Evolutionary conservation across 2,888 invertebrate species (phyloP).

Genomic region (Dynastes tityus): DNA sequence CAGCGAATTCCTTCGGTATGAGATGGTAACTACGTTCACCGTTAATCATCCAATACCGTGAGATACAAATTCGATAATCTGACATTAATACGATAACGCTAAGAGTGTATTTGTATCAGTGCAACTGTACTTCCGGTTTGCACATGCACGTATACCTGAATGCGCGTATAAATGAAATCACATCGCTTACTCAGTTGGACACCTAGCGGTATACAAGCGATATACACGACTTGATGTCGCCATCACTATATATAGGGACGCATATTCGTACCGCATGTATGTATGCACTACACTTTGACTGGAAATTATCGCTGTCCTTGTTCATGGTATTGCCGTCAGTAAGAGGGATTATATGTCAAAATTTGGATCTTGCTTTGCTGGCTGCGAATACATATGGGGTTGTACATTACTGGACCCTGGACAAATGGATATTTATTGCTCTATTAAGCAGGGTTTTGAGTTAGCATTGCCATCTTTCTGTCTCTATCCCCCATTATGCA

Average conservation of each 20-base stretch:
- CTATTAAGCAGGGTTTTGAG: conserved; percentile 22
- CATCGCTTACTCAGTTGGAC: conserved; percentile 24
- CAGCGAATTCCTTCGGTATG: neutral
- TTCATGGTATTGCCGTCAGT: conserved; percentile 1
- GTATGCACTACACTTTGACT: neutral
- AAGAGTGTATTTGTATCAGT: conserved; percentile 6
- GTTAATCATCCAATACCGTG: neutral
- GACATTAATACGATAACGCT: conserved; percentile 10
- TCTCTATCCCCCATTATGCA: neutral
- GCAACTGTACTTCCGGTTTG: conserved; percentile 10
- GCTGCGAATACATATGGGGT: conserved; percentile 8
- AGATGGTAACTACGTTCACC: neutral
- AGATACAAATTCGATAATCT: conserved; percentile 20
- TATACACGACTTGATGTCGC: neutral
- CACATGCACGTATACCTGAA: neutral
- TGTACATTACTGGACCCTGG: neutral
- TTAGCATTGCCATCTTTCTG: neutral
- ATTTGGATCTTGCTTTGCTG: conserved; percentile 28
- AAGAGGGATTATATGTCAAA: conserved; percentile 26
- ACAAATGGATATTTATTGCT: conserved; percentile 37
- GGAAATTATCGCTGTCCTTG: conserved; percentile 4
- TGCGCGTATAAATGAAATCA: neutral
- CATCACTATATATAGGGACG: conserved; percentile 7
- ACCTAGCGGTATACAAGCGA: conserved; percentile 1
- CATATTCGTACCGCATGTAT: neutral